These are phyloP conservation scores for Chymomyza fuscimana DNA, from an alignment of 2,888 invertebrate species.

Conservation along the genomic window DNA sequence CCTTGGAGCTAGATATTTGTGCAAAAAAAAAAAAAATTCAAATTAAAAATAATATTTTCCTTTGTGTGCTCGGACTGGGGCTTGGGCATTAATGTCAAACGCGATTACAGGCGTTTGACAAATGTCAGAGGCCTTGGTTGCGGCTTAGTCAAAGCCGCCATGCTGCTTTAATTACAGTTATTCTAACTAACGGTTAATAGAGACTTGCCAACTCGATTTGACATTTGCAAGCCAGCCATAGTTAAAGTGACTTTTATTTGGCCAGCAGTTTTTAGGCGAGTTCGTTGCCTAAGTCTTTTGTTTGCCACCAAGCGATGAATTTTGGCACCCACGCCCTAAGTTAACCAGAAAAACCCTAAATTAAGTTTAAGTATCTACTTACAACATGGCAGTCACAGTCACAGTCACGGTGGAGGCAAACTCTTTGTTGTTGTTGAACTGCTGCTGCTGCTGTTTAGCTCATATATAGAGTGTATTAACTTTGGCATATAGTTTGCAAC, in stretches of 20 bases:
- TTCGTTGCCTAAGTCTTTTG: conserved; percentile 58
- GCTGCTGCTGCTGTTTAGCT: background rate
- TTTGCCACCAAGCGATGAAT: conserved; percentile 2
- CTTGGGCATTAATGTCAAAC: conserved; percentile 14
- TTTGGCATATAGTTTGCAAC: background rate
- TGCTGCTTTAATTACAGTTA: conserved; percentile 27
- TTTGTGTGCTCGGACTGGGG: background rate
- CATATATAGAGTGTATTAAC: background rate
- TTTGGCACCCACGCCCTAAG: background rate
- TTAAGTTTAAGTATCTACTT: conserved; percentile 15
- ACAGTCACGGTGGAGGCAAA: background rate
- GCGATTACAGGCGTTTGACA: conserved; percentile 34
- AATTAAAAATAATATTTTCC: conserved; percentile 12
- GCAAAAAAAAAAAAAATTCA: conserved; percentile 5
- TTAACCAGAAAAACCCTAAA: background rate
- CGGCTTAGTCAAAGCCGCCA: conserved; percentile 37
- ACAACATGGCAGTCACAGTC: background rate
- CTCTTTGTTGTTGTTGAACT: background rate
- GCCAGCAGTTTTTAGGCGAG: conserved; percentile 23
- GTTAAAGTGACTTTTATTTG: background rate
- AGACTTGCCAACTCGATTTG: conserved; percentile 1
- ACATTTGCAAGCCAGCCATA: conserved; percentile 1
- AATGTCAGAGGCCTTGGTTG: conserved; percentile 66
- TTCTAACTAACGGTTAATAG: conserved; percentile 54
- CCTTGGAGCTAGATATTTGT: conserved; percentile 3